Evolutionary conservation across 2,797 vertebrate genomes (phyloP), one percentile per base, ranked within the genome.

Genomic region (Miichthys miiuy): DNA sequence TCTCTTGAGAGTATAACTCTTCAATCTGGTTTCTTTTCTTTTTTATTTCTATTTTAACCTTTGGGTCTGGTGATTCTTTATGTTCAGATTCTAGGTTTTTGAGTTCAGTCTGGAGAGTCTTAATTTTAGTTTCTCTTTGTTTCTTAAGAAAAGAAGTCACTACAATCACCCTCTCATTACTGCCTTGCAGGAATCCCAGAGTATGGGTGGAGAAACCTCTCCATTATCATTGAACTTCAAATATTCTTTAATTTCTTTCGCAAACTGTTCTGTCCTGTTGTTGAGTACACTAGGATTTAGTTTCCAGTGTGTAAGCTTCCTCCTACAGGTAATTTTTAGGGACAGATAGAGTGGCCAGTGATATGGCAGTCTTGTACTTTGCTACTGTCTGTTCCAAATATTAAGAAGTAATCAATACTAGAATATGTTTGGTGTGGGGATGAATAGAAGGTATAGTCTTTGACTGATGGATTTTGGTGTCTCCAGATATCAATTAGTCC

Each of bases 161-260:
- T 23, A 20, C 55, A 11, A 60, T 60, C 27, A 70, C 44, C 8
- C 10, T 23, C 68, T 70, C 55, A 70, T 48, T 11, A 38, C 21
- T 20, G 52, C 67, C 14, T 68, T 56, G 3, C 52, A 68, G 41
- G 67, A 20, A 48, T 60, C 68, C 55, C 25, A 70, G 14, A 60
- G 27, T 3, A 60, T 12, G 1, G 44, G 55, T 1, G n/a, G 20
- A 50, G 68, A 38, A 2, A 38, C 46, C 20, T 71, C 47, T 50
- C 47, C 18, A 50, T n/a, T 50, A 41, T 71, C 46, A 23, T 51
- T 50, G 8, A 6, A 11, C 12, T 60, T 18, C 1, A 58, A 30
- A 6, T 48, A 60, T 2, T 65, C 46, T 13, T 18, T 7, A 16
- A 60, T 41, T 23, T 50, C 20, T 25, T 18, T 50, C 9, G 18